Evolutionary conservation across 2,888 invertebrate species (phyloP), one percentile per base, ranked within the genome.

Genomic region (Unio delphinus): DNA sequence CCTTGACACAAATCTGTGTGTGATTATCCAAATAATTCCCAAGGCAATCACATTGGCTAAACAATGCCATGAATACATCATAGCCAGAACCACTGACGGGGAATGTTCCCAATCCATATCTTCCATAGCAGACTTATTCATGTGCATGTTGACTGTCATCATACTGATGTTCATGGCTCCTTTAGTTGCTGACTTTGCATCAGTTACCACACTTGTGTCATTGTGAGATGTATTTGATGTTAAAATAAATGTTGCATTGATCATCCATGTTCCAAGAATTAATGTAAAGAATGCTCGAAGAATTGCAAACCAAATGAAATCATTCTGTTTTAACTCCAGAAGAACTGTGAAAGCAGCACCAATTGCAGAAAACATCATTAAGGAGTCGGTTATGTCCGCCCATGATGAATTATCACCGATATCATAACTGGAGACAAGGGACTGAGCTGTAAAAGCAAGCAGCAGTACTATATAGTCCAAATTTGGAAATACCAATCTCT

Each of bases 201-300:
- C 15, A 45, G 45, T 4, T 11, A 45, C 45, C 15, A 15, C 45
- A 45, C 45, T 45, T 15, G 45, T 45, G 45, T 15, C 15, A 15
- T 45, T 45, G 15, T 45, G 45, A 45, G 45, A 45, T 45, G 45
- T 45, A 45, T 45, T 45, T 3, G 1, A 3, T 45, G 45, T 45
- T 45, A 45, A 45, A 45, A 45, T 15, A 45, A 45, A 45, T 45
- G 45, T 45, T 45, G 45, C 11, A 45, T 45, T 45, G 45, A 45
- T 45, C 45, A 15, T 45, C 72, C 72, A 72, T 28, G 72, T 72
- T 30, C 68, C 72, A 2, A 72, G 66, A 45, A 72, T 30, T 30
- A 72, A 5, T 26, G 72, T 72, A 26, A 65, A 65, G 56, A 63
- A 69, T 26, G 65, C 54, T 20, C 72, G 62, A n/a, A 66, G 58